Conservation (phyloP, 2,797 vertebrate genomes). For the Craterocephalus amniculus region DNA sequence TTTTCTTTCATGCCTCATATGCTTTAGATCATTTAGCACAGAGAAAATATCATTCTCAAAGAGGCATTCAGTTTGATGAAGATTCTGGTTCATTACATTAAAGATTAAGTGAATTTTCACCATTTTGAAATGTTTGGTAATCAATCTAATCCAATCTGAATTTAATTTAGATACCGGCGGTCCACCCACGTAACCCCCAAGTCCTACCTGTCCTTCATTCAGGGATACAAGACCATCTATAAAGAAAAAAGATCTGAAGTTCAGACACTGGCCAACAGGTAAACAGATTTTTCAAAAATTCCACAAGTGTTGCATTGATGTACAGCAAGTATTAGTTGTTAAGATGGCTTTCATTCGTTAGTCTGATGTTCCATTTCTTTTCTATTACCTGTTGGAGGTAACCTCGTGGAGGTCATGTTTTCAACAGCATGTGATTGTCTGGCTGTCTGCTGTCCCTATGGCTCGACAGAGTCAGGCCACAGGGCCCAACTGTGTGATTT, state of each 20-base stretch:
- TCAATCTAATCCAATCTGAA: conserved; percentile 11
- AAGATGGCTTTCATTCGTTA: neutral
- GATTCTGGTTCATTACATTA: neutral
- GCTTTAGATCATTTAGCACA: neutral
- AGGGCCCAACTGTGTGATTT: too few species aligned
- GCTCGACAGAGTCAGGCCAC: too few species aligned
- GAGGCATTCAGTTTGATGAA: neutral
- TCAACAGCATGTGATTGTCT: too few species aligned
- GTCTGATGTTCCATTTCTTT: too few species aligned
- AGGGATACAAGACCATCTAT: conserved; percentile 92
- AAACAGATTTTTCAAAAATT: neutral
- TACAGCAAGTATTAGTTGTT: neutral
- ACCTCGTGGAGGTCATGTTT: too few species aligned
- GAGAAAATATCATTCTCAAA: neutral
- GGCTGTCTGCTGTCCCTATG: too few species aligned
- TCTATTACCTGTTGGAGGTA: neutral
- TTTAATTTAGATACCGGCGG: conserved; percentile 86
- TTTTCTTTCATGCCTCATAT: too few species aligned
- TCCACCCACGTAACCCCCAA: conserved; percentile 94
- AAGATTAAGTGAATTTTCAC: neutral
- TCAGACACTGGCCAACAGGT: conserved; percentile 91
- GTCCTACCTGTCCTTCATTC: conserved; percentile 97
- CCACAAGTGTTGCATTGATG: neutral
- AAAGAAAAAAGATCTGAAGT: conserved; percentile 90
- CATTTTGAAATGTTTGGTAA: neutral